phyloP scores from a whole-genome alignment of 2,797 vertebrate species.

The Champsocephalus gunnari region DNA sequence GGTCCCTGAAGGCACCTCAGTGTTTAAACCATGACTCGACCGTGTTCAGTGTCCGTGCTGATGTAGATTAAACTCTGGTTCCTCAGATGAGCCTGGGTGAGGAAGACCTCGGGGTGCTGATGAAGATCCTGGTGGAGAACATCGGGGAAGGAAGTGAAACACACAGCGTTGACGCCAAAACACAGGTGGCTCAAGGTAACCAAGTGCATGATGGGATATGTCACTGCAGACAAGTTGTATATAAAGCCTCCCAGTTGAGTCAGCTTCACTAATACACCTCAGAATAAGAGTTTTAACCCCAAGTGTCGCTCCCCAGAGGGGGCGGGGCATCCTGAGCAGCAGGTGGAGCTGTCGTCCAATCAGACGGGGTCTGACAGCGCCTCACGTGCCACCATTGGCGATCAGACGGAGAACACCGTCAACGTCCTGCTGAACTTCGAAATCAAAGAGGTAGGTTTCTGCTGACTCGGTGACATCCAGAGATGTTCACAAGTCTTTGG shows the following conservation, averaged over 20 bases:
- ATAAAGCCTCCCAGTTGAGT: no score
- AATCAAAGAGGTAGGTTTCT: slow-evolving; percentile 87
- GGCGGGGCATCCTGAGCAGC: slow-evolving; percentile 49
- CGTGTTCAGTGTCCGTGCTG: no score
- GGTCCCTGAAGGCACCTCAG: no score
- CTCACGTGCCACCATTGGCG: slow-evolving; percentile 23
- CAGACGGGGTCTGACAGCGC: slow-evolving; percentile 13
- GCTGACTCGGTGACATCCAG: no score
- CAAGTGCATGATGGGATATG: slow-evolving; percentile 16
- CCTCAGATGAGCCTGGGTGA: slow-evolving; percentile 90
- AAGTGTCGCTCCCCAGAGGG: slow-evolving; percentile 58
- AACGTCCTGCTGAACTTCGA: slow-evolving; percentile 92
- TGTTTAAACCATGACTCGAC: no score
- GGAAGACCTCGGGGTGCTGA: slow-evolving; percentile 91
- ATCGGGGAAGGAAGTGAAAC: slow-evolving; percentile 87
- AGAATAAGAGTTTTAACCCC: no score
- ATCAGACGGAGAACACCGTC: slow-evolving; percentile 78
- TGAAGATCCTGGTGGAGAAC: slow-evolving; percentile 93
- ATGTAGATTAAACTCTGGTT: no score
- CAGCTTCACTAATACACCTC: no score
- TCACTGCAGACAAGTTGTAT: no score
- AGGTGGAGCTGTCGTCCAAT: slow-evolving; percentile 15
- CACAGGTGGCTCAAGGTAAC: slow-evolving; percentile 78
- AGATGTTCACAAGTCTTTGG: no score
- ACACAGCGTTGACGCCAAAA: slow-evolving; percentile 59